Base-by-base conservation (phyloP, 2,797 vertebrate genomes). In the Poeciliopsis infans region DNA sequence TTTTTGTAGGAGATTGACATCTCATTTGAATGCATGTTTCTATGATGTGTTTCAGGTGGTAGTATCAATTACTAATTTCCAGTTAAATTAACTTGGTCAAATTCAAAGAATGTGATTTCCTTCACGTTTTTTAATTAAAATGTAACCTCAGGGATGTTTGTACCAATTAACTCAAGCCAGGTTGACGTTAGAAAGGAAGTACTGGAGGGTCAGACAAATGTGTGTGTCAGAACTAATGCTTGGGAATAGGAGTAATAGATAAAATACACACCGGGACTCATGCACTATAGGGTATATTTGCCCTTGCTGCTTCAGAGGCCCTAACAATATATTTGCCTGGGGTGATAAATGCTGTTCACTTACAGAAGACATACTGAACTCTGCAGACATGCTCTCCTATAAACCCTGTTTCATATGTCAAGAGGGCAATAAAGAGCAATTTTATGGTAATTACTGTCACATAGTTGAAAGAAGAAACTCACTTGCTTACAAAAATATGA, bases 91-190 rank as follows among this genome's bases (percentile, higher is more conserved):
- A 71, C 13, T 78, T 33, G 4, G 59, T 80, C 70, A 81, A 80
- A 79, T 78, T 5, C 6, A 68, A 70, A 61, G 15, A 16, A 84
- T 74, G 78, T 53, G 46, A 47, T 78, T 79, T 81, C 15, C 78
- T 80, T 59, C 75, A 71, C 46, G 72, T 86, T 78, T 87, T 78
- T 74, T 80, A 85, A 89, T 87, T 88, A 85, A 89, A 88, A 80
- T 59, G 31, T 79, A 71, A 83, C 86, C 82, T 79, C 12, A 0
- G 83, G 87, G 75, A 53, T 83, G 77, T 89, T 88, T 85, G 64
- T 80, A 81, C 76, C 80, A 83, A 86, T 90, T 76, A 85, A 78
- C 45, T 78, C 57, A 59, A 61, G 79, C 55, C 74, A 75, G 45
- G n/a, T 76, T 80, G 61, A 74, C 55, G 80, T 84, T 51, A 79